A percentile compares a stretch with the other conserved stretches of the same genome.
phyloP scores from a whole-genome alignment of 2,888 invertebrate species.

The Operophtera brumata region DNA sequence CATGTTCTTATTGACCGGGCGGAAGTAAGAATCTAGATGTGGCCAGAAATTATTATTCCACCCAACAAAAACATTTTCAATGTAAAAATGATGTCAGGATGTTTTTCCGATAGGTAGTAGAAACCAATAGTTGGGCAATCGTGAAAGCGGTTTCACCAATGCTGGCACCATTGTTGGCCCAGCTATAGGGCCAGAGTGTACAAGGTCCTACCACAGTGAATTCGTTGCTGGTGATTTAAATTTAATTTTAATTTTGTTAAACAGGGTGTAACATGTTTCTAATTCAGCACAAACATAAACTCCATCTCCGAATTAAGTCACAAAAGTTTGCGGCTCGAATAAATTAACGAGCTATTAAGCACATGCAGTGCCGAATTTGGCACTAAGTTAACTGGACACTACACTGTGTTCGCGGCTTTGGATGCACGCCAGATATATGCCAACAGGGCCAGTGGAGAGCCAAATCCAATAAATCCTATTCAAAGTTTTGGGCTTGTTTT shows the following conservation, averaged over 20 bases:
- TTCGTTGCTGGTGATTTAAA: too few species aligned
- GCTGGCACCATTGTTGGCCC: too few species aligned
- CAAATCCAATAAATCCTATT: slow-evolving; percentile 17
- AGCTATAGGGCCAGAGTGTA: too few species aligned
- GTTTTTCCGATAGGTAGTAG: too few species aligned
- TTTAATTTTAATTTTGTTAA: too few species aligned
- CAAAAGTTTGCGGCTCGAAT: not conserved
- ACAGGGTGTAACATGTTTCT: too few species aligned
- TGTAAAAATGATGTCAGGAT: too few species aligned
- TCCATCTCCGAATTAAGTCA: not conserved
- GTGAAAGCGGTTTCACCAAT: too few species aligned
- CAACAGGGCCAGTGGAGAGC: not conserved
- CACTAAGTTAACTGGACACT: slow-evolving; percentile 15
- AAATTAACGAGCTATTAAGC: not conserved
- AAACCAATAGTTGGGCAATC: too few species aligned
- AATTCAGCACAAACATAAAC: not conserved
- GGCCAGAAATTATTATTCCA: too few species aligned
- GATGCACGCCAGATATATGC: slow-evolving; percentile 13
- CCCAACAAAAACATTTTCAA: too few species aligned
- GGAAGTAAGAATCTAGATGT: not conserved
- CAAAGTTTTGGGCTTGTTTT: slow-evolving; percentile 4
- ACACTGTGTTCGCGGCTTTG: slow-evolving; percentile 22
- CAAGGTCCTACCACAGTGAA: too few species aligned
- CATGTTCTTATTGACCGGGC: not conserved
- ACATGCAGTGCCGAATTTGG: slow-evolving; percentile 8